Evolutionary conservation across 1,140 invertebrate species (phyloP).

Genomic region (Psilanteris sp.): DNA sequence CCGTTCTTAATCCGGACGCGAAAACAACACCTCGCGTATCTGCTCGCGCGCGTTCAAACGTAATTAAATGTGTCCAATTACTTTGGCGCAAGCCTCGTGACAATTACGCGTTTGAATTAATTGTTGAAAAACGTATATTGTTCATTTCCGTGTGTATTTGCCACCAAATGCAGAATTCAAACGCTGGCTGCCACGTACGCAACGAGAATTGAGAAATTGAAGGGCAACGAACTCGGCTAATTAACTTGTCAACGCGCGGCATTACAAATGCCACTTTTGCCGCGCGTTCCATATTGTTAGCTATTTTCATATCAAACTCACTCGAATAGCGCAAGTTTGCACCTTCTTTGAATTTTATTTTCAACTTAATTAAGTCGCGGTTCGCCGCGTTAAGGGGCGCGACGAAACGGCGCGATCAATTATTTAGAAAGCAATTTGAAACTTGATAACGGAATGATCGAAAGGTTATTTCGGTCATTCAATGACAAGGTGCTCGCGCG

Average conservation of each 20-base stretch:
- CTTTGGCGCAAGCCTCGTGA: too few species aligned
- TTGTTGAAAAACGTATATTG: too few species aligned
- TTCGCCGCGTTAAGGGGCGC: neutral
- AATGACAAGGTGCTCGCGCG: constrained; percentile 56
- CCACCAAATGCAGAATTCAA: too few species aligned
- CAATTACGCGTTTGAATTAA: too few species aligned
- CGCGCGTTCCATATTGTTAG: constrained; percentile 15
- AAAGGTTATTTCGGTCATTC: constrained; percentile 22
- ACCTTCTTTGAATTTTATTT: constrained; percentile 24
- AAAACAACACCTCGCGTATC: too few species aligned
- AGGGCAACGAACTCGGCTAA: constrained; percentile 38
- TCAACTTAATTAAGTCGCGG: constrained; percentile 16
- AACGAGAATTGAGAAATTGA: constrained; percentile 12
- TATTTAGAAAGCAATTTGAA: too few species aligned
- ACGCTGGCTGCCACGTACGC: too few species aligned
- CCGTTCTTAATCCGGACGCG: too few species aligned
- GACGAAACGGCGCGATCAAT: too few species aligned
- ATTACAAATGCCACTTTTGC: constrained; percentile 32
- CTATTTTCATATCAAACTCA: constrained; percentile 14
- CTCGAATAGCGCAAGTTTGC: neutral
- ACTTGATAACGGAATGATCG: constrained; percentile 3
- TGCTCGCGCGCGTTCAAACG: too few species aligned
- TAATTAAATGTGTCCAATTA: too few species aligned
- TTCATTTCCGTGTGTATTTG: too few species aligned
- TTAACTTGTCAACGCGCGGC: constrained; percentile 33